A percentile compares a stretch with the other conserved stretches of the same genome.
phyloP scores from a whole-genome alignment of 2,797 vertebrate genomes.

The Scolopax bukidnonensis region DNA sequence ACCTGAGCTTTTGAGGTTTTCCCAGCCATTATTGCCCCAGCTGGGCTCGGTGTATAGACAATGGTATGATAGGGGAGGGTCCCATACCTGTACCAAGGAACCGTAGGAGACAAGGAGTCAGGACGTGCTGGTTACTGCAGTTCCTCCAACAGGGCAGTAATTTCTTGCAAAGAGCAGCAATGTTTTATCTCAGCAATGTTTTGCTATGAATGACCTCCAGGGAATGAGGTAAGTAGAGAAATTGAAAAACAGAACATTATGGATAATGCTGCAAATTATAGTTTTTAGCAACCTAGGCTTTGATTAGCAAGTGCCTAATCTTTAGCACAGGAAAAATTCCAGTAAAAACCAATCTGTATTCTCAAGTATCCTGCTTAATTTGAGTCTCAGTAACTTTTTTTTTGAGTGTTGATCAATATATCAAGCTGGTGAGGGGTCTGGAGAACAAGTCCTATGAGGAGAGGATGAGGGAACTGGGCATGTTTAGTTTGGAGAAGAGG shows the following conservation, averaged over 20 bases:
- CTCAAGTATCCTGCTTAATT: not conserved
- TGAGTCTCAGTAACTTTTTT: not conserved
- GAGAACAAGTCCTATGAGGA: too few species aligned
- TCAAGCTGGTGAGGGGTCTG: too few species aligned
- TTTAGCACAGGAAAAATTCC: not conserved
- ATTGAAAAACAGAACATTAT: not conserved
- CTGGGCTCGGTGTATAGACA: accelerated
- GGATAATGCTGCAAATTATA: not conserved
- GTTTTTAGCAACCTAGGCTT: not conserved
- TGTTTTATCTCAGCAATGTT: not conserved
- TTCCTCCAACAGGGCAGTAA: not conserved
- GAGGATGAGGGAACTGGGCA: too few species aligned
- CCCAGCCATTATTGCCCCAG: not conserved
- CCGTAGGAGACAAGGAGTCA: not conserved
- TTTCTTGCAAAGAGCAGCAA: too few species aligned
- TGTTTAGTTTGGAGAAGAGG: too few species aligned
- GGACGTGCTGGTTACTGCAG: not conserved
- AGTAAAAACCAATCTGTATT: not conserved
- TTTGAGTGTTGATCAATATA: not conserved
- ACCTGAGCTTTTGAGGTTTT: not conserved
- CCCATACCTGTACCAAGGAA: accelerated
- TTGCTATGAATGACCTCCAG: not conserved
- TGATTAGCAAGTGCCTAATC: not conserved
- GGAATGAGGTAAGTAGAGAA: not conserved
- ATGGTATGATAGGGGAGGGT: not conserved